Conservation (phyloP, 2,888 invertebrate species). For the Caenorhabditis zanzibari region DNA sequence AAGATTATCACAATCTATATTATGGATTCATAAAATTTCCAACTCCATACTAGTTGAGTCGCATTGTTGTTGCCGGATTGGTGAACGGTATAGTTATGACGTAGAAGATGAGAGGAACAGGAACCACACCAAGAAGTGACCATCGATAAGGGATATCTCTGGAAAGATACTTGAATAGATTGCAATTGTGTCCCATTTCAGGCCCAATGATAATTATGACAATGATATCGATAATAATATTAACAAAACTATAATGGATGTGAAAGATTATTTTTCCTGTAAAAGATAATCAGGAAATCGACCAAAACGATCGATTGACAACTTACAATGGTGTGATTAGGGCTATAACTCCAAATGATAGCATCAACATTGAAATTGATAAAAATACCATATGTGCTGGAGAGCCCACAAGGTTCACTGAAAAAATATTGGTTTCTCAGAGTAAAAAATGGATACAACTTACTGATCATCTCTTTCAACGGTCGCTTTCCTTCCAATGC, state of each 20-base stretch:
- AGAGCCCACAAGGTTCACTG: slow-evolving; percentile 64
- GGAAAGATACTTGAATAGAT: slow-evolving; percentile 23
- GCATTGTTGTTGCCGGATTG: slow-evolving; percentile 69
- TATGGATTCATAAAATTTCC: neutral
- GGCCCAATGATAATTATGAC: slow-evolving; percentile 2
- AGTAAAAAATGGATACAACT: too few species aligned
- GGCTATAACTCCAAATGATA: slow-evolving; percentile 68
- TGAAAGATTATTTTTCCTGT: neutral
- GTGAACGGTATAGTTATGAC: slow-evolving; percentile 76
- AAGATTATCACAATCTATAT: slow-evolving; percentile 32
- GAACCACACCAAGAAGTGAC: slow-evolving; percentile 67
- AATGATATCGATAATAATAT: neutral
- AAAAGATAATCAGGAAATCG: neutral
- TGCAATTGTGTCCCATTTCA: neutral
- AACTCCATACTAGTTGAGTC: slow-evolving; percentile 44
- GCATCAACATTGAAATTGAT: slow-evolving; percentile 70
- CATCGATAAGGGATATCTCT: slow-evolving; percentile 48
- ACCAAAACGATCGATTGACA: neutral
- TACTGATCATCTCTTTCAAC: slow-evolving; percentile 71
- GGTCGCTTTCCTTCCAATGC: slow-evolving; percentile 73
- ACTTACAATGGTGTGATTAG: slow-evolving; percentile 67
- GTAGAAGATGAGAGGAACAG: slow-evolving; percentile 76
- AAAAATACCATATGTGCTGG: slow-evolving; percentile 70
- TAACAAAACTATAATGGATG: neutral
- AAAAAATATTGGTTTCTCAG: slow-evolving; percentile 12